Evolutionary conservation across 2,888 invertebrate genomes (phyloP).

Genomic region (Endotricha flammealis): DNA sequence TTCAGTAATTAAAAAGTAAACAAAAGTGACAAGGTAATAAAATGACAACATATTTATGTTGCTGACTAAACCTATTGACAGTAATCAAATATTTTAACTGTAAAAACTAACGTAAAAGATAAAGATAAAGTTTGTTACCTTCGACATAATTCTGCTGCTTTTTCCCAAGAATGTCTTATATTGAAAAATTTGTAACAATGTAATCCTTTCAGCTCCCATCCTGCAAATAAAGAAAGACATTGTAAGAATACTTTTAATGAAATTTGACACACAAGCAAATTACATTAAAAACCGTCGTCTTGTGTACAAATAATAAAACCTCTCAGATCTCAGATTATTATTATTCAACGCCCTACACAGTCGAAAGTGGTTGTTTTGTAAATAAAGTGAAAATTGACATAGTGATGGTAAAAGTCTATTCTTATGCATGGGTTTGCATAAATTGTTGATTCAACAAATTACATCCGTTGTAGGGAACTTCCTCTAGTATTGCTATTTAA

Average conservation of each 20-base stretch:
- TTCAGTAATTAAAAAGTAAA: no score
- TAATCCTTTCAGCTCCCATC: constrained; percentile 94
- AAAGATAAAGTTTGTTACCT: constrained; percentile 80
- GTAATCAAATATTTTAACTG: no score
- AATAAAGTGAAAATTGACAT: neutral
- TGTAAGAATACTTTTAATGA: no score
- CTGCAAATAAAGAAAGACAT: constrained; percentile 72
- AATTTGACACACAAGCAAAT: no score
- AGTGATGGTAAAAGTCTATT: neutral
- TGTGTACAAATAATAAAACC: no score
- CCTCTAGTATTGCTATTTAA: neutral
- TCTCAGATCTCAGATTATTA: no score
- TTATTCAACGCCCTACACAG: no score
- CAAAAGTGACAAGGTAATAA: no score
- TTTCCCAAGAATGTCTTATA: constrained; percentile 97
- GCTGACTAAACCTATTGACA: no score
- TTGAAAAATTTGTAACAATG: constrained; percentile 97
- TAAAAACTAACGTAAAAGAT: constrained; percentile 1
- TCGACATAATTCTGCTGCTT: constrained; percentile 95
- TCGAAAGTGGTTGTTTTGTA: neutral
- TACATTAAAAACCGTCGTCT: no score
- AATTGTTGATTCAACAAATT: neutral
- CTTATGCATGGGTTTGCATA: neutral
- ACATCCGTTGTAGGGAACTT: neutral
- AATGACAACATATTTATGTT: no score